Conservation (phyloP, 2,888 invertebrate genomes). For the Syritta pipiens region DNA sequence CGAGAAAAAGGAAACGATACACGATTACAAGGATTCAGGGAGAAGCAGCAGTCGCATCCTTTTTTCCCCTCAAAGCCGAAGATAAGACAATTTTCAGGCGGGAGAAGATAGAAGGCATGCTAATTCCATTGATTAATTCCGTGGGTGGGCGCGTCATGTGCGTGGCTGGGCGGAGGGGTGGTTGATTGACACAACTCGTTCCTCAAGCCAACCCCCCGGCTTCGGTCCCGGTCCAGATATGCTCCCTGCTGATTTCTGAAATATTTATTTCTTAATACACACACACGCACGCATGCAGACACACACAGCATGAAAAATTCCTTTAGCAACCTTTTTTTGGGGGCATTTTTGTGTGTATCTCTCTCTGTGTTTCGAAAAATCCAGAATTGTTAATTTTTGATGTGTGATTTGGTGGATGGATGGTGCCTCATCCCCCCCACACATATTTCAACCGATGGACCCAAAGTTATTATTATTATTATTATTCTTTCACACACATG, state of each 20-base stretch:
- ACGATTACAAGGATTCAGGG: no score
- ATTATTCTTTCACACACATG: slow-evolving; percentile 51
- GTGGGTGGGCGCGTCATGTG: neutral
- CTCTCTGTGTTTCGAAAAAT: slow-evolving; percentile 14
- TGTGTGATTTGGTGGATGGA: slow-evolving; percentile 63
- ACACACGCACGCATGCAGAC: neutral
- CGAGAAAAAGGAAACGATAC: slow-evolving; percentile 49
- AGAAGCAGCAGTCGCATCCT: slow-evolving; percentile 26
- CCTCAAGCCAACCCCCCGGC: no score
- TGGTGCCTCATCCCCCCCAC: slow-evolving; percentile 41
- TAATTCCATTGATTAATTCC: slow-evolving; percentile 49
- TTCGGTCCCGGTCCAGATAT: no score
- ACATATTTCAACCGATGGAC: slow-evolving; percentile 53
- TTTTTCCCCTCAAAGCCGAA: neutral
- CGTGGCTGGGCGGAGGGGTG: neutral
- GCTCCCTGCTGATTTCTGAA: neutral
- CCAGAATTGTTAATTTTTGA: slow-evolving; percentile 67
- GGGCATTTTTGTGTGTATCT: neutral
- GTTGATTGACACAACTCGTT: slow-evolving; percentile 8
- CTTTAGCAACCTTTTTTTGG: slow-evolving; percentile 7
- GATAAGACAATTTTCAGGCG: slow-evolving; percentile 39
- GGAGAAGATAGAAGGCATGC: slow-evolving; percentile 34
- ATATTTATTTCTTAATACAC: neutral
- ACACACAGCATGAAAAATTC: slow-evolving; percentile 1
- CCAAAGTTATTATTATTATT: slow-evolving; percentile 62